Percentiles rank a stretch among this genome's conserved stretches.
phyloP scores from a whole-genome alignment of 2,797 vertebrate species.

The Rhabdophis nuchalis region DNA sequence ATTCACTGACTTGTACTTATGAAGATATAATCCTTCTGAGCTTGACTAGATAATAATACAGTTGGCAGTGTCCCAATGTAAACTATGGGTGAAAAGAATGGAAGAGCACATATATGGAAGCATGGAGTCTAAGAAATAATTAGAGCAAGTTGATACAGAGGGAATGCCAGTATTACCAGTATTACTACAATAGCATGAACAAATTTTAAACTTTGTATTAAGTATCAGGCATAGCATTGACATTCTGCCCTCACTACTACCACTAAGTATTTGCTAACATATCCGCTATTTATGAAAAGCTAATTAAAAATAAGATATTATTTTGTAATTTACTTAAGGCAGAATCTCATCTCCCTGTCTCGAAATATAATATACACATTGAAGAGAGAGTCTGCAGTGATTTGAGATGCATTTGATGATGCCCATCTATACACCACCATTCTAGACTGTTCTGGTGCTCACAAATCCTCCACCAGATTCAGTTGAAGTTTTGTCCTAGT shows the following conservation, averaged over 20 bases:
- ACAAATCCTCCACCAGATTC: background rate
- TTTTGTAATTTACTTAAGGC: background rate
- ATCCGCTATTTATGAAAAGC: background rate
- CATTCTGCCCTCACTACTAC: background rate
- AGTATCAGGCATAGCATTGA: background rate
- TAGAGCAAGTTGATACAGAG: background rate
- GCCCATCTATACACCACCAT: background rate
- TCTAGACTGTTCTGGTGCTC: background rate
- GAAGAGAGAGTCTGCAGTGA: background rate
- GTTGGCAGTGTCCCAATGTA: background rate
- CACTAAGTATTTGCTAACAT: background rate
- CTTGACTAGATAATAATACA: background rate
- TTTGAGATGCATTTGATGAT: background rate
- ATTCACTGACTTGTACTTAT: background rate
- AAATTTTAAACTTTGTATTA: background rate
- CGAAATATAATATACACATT: background rate
- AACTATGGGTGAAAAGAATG: background rate
- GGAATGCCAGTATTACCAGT: background rate
- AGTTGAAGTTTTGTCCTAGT: background rate
- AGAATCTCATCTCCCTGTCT: background rate
- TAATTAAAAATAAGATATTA: background rate
- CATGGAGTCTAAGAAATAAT: constrained; percentile 4
- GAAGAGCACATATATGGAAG: background rate
- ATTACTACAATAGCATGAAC: background rate
- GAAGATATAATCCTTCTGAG: background rate